Percentiles rank a stretch among this genome's conserved stretches.
Evolutionary conservation across 2,113 vertebrate genomes (phyloP).

Genomic region (Neotragus pygmaeus): DNA sequence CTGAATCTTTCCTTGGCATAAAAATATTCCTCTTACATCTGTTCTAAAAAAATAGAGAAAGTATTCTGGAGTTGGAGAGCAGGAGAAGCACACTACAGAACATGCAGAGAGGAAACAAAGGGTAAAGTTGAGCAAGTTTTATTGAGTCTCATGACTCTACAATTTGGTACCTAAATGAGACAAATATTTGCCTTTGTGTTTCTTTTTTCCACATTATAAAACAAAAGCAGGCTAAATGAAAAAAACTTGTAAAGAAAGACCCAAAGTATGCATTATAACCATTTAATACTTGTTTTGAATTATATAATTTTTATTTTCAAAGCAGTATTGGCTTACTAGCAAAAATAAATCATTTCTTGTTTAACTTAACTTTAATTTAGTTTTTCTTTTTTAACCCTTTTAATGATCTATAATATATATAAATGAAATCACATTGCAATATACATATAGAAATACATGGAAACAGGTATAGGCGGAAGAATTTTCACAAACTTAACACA

Average conservation of each 20-base stretch:
- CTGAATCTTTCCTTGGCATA: background rate
- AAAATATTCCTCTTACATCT: background rate
- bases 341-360: background rate
- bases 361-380: background rate
- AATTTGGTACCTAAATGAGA: background rate
- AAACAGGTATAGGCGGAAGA: background rate
- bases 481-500: background rate
- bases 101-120: background rate
- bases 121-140: background rate
- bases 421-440: background rate
- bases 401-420: background rate
- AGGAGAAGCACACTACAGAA: background rate
- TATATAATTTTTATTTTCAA: background rate
- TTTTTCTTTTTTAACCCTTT: background rate
- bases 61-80: background rate
- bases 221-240: background rate
- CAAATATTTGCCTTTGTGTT: background rate
- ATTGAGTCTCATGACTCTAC: background rate
- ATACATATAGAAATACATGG: background rate
- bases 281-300: background rate
- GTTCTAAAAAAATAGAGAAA: constrained; percentile 11
- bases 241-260: background rate
- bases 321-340: background rate
- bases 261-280: background rate
- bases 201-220: background rate